Evolutionary conservation across 2,888 invertebrate species (phyloP).

Genomic region (Pristionchus japonicus): DNA sequence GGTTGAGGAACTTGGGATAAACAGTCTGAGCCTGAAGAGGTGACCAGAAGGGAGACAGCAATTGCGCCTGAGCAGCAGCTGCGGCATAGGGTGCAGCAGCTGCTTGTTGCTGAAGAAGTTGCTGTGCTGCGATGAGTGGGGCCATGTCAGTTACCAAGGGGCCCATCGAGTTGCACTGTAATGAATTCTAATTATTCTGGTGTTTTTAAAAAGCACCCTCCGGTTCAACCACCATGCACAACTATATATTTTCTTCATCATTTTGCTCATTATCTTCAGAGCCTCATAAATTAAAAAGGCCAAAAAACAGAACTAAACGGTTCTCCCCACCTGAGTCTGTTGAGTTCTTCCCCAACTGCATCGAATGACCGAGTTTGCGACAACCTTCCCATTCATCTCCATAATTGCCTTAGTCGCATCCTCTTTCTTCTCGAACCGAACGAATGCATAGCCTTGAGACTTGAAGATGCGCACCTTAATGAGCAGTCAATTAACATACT

Average conservation of each 20-base stretch:
- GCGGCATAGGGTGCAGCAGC: constrained; percentile 1
- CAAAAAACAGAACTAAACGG: too few relatives aligned
- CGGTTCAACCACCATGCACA: too few relatives aligned
- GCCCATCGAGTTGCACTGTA: constrained; percentile 42
- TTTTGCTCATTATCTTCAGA: too few relatives aligned
- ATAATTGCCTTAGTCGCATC: constrained; percentile 98
- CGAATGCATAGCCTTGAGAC: constrained; percentile 85
- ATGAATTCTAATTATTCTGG: not conserved
- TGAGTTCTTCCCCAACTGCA: constrained; percentile 72
- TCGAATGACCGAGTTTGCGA: constrained; percentile 67
- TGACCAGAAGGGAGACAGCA: constrained; percentile 29
- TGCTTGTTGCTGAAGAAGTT: constrained; percentile 43
- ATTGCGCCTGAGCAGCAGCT: constrained; percentile 20
- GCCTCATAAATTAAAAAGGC: too few relatives aligned
- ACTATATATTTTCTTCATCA: too few relatives aligned
- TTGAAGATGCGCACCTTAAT: constrained; percentile 78
- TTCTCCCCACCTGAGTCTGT: constrained; percentile 24
- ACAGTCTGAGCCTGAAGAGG: not conserved
- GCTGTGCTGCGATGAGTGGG: constrained; percentile 49
- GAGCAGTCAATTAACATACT: not conserved
- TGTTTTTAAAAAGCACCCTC: too few relatives aligned
- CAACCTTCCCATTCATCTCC: constrained; percentile 86
- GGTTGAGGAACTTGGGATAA: constrained; percentile 15
- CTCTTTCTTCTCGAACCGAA: constrained; percentile 94
- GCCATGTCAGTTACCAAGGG: constrained; percentile 51